phyloP scores from a whole-genome alignment of 1,140 invertebrate genomes.

The Aphaenogaster floridana region DNA sequence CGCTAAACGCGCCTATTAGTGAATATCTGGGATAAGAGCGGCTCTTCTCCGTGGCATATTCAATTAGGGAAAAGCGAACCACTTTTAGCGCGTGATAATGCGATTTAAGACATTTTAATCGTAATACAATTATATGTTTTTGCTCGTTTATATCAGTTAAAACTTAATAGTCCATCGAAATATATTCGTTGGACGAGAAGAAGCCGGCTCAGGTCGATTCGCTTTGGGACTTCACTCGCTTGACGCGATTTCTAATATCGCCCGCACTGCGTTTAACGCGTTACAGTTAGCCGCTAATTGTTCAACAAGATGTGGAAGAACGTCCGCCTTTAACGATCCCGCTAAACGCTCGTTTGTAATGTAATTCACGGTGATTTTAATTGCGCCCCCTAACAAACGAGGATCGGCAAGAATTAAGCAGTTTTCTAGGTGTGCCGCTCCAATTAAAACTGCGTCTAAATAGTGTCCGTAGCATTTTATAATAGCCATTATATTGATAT shows the following conservation, averaged over 20 bases:
- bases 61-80: slow-evolving; percentile 5
- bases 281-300: slow-evolving; percentile 49
- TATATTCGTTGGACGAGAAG: slow-evolving; percentile 7
- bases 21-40: background rate
- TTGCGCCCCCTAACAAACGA: slow-evolving; percentile 18
- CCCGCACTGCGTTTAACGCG: slow-evolving; percentile 17
- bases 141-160: background rate
- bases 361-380: slow-evolving; percentile 47
- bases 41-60: background rate
- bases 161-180: background rate
- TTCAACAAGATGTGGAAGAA: slow-evolving; percentile 22
- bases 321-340: slow-evolving; percentile 32
- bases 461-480: background rate
- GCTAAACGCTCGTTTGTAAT: slow-evolving; percentile 40
- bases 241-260: slow-evolving; percentile 45
- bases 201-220: background rate
- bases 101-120: slow-evolving; percentile 12
- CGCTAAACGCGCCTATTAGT: background rate
- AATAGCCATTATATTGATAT: background rate
- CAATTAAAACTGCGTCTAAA: slow-evolving; percentile 2
- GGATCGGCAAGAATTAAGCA: slow-evolving; percentile 2
- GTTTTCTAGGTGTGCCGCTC: slow-evolving; percentile 35
- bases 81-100: slow-evolving; percentile 35
- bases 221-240: slow-evolving; percentile 11
- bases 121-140: background rate